A percentile compares a stretch with the other conserved stretches of the same genome.
These are phyloP conservation scores for Lycaon pictus DNA, from an alignment of 2,113 vertebrate genomes.

Conservation along the genomic window DNA sequence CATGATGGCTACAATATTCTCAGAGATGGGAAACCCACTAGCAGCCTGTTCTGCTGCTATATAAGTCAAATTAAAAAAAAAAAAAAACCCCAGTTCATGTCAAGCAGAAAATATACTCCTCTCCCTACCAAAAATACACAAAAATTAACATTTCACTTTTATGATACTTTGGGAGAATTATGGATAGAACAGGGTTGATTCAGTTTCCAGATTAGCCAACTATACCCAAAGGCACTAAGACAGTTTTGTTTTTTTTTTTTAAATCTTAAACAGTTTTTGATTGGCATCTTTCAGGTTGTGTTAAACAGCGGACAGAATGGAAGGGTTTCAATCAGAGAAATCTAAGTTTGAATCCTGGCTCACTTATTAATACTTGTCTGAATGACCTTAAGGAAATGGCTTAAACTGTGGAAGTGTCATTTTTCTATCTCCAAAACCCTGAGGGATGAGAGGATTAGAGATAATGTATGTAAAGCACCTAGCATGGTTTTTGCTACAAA, in stretches of 20 bases:
- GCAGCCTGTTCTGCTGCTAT: neutral
- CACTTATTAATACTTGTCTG: conserved; percentile 20
- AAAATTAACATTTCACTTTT: neutral
- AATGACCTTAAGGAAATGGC: conserved; percentile 53
- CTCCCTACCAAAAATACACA: neutral
- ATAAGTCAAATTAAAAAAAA: neutral
- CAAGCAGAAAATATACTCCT: neutral
- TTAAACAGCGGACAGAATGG: neutral
- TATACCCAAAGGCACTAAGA: neutral
- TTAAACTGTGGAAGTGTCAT: conserved; percentile 59
- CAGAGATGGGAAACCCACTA: neutral
- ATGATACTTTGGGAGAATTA: neutral
- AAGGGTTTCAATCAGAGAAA: conserved; percentile 26
- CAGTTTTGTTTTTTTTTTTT: neutral
- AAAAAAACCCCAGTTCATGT: neutral
- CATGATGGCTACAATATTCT: neutral
- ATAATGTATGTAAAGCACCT: conserved; percentile 62
- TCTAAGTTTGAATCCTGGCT: conserved; percentile 54
- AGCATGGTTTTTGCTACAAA: conserved; percentile 34
- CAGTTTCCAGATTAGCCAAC: neutral
- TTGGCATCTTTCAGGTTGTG: neutral
- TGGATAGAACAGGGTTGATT: neutral
- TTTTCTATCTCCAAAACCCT: conserved; percentile 68
- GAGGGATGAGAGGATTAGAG: conserved; percentile 50
- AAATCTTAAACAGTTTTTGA: neutral